Base-by-base conservation (phyloP, 64 coral and sea anemone species). In the Porites australiensis region DNA sequence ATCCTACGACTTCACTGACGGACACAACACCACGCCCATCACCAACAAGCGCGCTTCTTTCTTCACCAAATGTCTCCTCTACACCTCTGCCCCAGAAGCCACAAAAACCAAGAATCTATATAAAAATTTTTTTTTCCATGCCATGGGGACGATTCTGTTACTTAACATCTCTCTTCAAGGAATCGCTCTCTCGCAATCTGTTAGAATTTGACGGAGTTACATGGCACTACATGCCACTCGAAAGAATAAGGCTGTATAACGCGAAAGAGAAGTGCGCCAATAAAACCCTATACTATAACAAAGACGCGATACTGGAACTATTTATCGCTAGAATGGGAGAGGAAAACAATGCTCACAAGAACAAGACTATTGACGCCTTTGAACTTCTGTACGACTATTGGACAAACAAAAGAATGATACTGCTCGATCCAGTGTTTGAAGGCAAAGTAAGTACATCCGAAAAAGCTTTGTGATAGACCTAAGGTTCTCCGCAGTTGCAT, bases 101-200 rank as follows among this genome's bases (percentile, higher is more conserved):
- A 37, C 27, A 37, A 37, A 64, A 9, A 64, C 13, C 13, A 5
- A 14, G 13, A 3, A 7, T 61, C 2, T 44, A 64, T 15, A 11
- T 80, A n/a, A 22, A 18, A 6, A 19, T 90, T n/a, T 43, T 13
- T 18, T 81, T 90, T 44, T 45, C 47, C n/a, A 90, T 81, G 74
- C 5, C 51, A 3, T 90, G 88, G 88, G 8, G 10, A 90, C 18
- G 20, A 21, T 82, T 90, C 3, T 90, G 88, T 72, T 47, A 19
- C 18, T 80, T 81, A 15, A 53, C 23, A 7, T 2, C 50, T 18
- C 51, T 77, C 0, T 90, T 90, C 75, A n/a, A 54, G 45, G 44
- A 82, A 2, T 20, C 50, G 4, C 45, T 90, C 6, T 68, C 88
- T 3, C 49, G 23, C 6, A 22, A 89, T 20, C 75, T 90, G 14